Percentiles rank a stretch among this genome's conserved stretches.
These are phyloP conservation scores for Anoncus sp. DNA, from an alignment of 2,888 invertebrate genomes.

Conservation along the genomic window DNA sequence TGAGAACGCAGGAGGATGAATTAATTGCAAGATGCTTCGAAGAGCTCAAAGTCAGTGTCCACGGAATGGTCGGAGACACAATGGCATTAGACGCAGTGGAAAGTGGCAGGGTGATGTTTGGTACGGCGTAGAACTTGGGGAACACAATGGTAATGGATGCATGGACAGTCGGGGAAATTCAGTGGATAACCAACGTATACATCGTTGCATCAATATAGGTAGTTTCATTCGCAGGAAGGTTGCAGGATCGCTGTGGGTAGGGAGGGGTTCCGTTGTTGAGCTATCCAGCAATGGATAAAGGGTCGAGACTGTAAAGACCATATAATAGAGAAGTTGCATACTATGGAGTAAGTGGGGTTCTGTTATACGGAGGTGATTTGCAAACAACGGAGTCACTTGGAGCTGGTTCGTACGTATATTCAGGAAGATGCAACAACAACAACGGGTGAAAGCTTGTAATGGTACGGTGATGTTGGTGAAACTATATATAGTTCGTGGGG, in stretches of 20 bases:
- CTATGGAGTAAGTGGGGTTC: slow-evolving; percentile 42
- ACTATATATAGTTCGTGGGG: slow-evolving; percentile 45
- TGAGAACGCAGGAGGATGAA: slow-evolving; percentile 1
- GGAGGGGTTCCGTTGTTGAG: slow-evolving; percentile 36
- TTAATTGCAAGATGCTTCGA: slow-evolving; percentile 20
- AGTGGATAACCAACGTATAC: slow-evolving; percentile 8
- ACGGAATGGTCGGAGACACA: not conserved
- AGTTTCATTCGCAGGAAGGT: slow-evolving; percentile 15
- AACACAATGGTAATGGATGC: slow-evolving; percentile 24
- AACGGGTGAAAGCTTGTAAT: slow-evolving; percentile 48
- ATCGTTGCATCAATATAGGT: not conserved
- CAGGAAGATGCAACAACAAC: slow-evolving; percentile 50
- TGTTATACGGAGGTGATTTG: slow-evolving; percentile 53
- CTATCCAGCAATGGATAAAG: slow-evolving; percentile 40
- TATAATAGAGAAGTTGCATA: slow-evolving; percentile 42
- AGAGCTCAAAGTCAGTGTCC: not conserved
- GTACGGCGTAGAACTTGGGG: not conserved
- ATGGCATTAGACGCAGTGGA: not conserved
- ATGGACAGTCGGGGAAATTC: not conserved
- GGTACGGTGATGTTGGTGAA: slow-evolving; percentile 34
- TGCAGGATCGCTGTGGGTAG: slow-evolving; percentile 26
- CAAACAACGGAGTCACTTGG: slow-evolving; percentile 57
- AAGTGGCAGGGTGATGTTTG: slow-evolving; percentile 4
- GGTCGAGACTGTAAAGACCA: slow-evolving; percentile 26
- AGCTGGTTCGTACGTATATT: slow-evolving; percentile 52